Conservation (phyloP, 2,797 vertebrate species). For the Naso thynnoides region DNA sequence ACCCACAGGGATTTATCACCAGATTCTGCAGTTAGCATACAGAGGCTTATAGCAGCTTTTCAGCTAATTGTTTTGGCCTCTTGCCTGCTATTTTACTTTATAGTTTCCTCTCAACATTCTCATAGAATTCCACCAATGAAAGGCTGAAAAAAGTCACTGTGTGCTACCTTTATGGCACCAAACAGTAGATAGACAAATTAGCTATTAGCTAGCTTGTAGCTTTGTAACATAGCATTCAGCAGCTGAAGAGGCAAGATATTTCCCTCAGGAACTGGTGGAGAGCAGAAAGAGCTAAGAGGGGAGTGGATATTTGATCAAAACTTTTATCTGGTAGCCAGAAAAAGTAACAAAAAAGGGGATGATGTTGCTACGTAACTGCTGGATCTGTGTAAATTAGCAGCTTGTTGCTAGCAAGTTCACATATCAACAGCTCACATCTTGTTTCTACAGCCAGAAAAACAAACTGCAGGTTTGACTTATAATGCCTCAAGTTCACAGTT, state of each 20-base stretch:
- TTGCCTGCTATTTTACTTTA: background rate
- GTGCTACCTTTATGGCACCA: background rate
- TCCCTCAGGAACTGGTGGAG: background rate
- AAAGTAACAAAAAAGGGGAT: too few relatives aligned
- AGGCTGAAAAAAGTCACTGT: background rate
- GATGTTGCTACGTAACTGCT: too few relatives aligned
- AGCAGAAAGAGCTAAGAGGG: background rate
- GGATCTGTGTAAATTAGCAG: too few relatives aligned
- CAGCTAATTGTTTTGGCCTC: background rate
- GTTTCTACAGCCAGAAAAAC: constrained; percentile 25
- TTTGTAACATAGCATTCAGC: background rate
- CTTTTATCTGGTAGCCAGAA: too few relatives aligned
- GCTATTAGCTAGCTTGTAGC: background rate
- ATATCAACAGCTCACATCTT: background rate
- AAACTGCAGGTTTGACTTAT: constrained; percentile 19
- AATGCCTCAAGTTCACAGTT: constrained; percentile 9
- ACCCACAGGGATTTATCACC: background rate
- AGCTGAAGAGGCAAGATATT: background rate
- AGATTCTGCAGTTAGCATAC: too few relatives aligned
- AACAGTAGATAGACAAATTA: background rate
- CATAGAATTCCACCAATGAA: background rate
- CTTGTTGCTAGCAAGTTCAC: background rate
- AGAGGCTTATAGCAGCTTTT: background rate
- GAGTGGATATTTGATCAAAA: background rate
- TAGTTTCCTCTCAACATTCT: too few relatives aligned